Percentiles rank a stretch among this genome's conserved stretches.
Evolutionary conservation across 2,888 invertebrate species (phyloP).

Genomic region (Acheta domesticus): DNA sequence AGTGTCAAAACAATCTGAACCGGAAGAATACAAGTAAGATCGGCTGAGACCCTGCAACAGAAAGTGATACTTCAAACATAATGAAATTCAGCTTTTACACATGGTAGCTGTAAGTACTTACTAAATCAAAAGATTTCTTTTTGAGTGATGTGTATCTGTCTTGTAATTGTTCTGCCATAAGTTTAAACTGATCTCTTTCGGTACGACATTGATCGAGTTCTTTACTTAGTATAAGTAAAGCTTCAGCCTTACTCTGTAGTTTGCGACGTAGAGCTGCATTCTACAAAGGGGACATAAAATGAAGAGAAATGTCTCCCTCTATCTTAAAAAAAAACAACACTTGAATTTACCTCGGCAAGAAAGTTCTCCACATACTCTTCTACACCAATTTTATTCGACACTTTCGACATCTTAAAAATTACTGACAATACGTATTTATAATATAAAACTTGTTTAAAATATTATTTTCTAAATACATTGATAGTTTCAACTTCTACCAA

Average conservation of each 20-base stretch:
- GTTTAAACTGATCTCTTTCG: conserved; percentile 75
- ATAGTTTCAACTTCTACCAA: too few relatives aligned
- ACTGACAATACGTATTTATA: too few relatives aligned
- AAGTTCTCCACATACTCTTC: conserved; percentile 51
- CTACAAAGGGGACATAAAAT: conserved; percentile 44
- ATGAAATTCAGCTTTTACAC: not conserved
- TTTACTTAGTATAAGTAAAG: conserved; percentile 70
- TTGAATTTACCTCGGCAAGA: conserved; percentile 46
- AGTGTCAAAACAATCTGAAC: conserved; percentile 30
- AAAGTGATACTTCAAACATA: not conserved
- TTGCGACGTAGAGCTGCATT: conserved; percentile 65
- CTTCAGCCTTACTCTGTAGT: conserved; percentile 77
- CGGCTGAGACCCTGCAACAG: conserved; percentile 34
- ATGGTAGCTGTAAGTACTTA: not conserved
- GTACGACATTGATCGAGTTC: conserved; percentile 74
- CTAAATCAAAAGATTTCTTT: conserved; percentile 43
- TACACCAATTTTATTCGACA: conserved; percentile 34
- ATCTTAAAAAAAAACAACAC: not conserved
- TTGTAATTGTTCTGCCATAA: conserved; percentile 75
- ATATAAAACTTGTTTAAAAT: too few relatives aligned
- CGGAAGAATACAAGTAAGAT: conserved; percentile 35
- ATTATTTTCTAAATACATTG: too few relatives aligned
- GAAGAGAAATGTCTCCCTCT: conserved; percentile 25
- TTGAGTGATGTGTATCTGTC: conserved; percentile 52
- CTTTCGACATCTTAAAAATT: not conserved